phyloP scores from a whole-genome alignment of 2,113 vertebrate genomes.

The Raja brachyura region DNA sequence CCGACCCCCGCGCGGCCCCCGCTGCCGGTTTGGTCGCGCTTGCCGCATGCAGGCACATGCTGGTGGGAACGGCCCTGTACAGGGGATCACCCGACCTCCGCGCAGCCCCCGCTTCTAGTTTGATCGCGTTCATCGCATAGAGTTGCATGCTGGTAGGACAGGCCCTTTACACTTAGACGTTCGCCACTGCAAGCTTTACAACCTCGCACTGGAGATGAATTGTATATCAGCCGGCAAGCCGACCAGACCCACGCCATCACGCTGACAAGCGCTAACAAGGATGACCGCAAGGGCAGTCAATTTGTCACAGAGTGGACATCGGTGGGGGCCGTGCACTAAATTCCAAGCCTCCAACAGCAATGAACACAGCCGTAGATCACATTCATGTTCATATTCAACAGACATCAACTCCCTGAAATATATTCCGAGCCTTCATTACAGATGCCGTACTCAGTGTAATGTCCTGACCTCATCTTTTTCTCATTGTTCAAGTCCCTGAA shows the following conservation, averaged over 20 bases:
- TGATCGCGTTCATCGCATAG: no score
- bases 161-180: neutral
- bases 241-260: neutral
- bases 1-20: no score
- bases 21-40: no score
- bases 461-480: conserved; percentile 27
- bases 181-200: neutral
- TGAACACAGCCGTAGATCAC: conserved; percentile 22
- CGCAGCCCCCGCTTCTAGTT: no score
- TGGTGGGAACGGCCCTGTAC: no score
- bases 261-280: neutral
- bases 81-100: no score
- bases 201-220: neutral
- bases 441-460: conserved; percentile 14
- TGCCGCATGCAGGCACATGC: no score
- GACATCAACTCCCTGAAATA: neutral
- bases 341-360: conserved; percentile 13
- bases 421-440: conserved; percentile 36
- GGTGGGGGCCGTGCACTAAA: conserved; percentile 28
- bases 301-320: neutral
- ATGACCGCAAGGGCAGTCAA: conserved; percentile 15
- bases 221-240: neutral
- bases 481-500: conserved; percentile 29
- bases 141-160: no score
- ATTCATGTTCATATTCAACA: conserved; percentile 22